phyloP scores from a whole-genome alignment of 2,113 vertebrate genomes.

The Tragelaphus scriptus region DNA sequence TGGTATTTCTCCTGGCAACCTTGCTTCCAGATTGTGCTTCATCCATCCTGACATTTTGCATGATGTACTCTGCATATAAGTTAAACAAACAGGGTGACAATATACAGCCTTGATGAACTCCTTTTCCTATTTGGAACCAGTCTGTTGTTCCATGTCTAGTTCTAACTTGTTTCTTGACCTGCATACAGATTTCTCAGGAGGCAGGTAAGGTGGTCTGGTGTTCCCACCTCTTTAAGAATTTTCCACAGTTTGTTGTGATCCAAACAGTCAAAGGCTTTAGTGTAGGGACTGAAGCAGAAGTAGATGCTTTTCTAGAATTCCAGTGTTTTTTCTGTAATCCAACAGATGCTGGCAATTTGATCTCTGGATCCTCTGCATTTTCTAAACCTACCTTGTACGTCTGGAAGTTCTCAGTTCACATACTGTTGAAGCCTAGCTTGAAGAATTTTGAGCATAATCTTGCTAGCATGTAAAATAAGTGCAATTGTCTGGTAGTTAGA shows the following conservation, averaged over 20 bases:
- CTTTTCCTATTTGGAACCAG: background rate
- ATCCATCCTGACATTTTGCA: background rate
- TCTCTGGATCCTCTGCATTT: background rate
- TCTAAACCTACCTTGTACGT: background rate
- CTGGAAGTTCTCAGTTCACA: background rate
- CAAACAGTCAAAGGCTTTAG: background rate
- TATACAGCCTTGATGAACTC: background rate
- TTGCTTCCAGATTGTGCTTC: background rate
- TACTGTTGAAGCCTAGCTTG: background rate
- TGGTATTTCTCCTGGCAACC: background rate
- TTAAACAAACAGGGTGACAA: background rate
- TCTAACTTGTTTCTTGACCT: background rate
- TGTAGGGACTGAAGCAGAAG: background rate
- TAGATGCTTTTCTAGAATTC: background rate
- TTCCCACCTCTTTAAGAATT: background rate
- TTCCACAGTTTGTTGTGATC: background rate
- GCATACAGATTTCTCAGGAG: background rate
- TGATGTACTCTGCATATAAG: background rate
- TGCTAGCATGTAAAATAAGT: background rate
- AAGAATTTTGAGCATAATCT: background rate
- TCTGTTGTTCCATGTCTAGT: background rate
- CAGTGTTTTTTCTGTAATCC: background rate
- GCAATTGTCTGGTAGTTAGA: background rate
- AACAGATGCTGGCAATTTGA: background rate
- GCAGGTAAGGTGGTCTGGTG: background rate